Evolutionary conservation across 2,797 vertebrate species (phyloP), one percentile per base, ranked within the genome.

Genomic region (Ctenopoma multispine): DNA sequence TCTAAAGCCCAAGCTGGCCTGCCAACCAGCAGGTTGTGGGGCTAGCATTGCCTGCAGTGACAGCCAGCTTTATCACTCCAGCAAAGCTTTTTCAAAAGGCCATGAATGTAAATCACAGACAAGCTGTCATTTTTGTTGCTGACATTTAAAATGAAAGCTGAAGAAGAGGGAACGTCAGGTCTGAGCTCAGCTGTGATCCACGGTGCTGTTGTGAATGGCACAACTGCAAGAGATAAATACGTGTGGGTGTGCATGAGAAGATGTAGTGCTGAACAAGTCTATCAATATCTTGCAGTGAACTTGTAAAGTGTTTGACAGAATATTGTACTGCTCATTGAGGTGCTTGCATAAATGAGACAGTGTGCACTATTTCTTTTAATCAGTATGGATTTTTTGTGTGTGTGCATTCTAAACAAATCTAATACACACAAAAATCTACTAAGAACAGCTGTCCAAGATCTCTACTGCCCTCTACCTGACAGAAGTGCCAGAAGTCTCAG

Each of bases 41-140:
- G 40, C 56, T 20, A 43, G 62, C 69, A 68, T 53, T 58, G 75
- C 57, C 58, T 69, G 60, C n/a, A 67, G 64, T 64, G 79, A 88
- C 83, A 85, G 80, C 40, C 56, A 53, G 72, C 82, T 86, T 81
- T 84, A 89, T 87, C 75, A 74, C 77, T 87, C 72, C 60, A 74
- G 86, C 75, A 59, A 75, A 7, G 48, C 65, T 72, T 82, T 87
- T 87, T 84, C 79, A 83, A 91, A 93, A 94, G 92, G 86, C 82
- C 89, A 89, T 21, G 41, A 17, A 85, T 79, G 76, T 90, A 91
- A 87, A 90, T 90, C 87, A 89, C 75, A 57, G 62, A 29, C 54
- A 10, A 34, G 63, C 75, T 79, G 86, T 90, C 81, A 80, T 76
- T 86, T 86, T 81, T 82, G 82, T 71, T 80, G 80, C 84, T 86